Conservation (phyloP, 1,140 invertebrate genomes). For the Drepana arcuata region DNA sequence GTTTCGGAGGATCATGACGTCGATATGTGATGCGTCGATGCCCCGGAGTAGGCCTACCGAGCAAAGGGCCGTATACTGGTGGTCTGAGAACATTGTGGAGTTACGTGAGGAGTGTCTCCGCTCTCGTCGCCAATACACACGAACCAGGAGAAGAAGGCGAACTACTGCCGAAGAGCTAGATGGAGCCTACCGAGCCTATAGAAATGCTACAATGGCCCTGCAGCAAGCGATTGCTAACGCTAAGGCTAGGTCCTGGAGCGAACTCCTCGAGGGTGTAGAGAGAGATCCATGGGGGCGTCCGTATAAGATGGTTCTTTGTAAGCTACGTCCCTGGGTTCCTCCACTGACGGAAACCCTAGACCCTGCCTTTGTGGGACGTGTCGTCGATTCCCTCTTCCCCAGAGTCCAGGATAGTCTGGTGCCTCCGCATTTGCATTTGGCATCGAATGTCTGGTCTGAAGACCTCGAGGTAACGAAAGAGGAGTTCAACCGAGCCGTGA, state of each 20-base stretch:
- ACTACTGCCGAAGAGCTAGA: slow-evolving; percentile 1
- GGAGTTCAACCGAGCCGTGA: too few relatives aligned
- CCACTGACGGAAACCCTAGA: slow-evolving; percentile 10
- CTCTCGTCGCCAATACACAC: slow-evolving; percentile 7
- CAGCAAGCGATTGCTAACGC: slow-evolving; percentile 9
- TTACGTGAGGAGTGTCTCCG: slow-evolving; percentile 13
- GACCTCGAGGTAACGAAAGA: too few relatives aligned
- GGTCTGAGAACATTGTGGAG: slow-evolving; percentile 5
- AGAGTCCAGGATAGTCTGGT: slow-evolving; percentile 4
- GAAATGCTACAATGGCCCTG: slow-evolving; percentile 7
- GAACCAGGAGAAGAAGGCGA: slow-evolving; percentile 4
- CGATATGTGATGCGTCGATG: slow-evolving; percentile 6
- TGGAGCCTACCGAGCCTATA: slow-evolving; percentile 1
- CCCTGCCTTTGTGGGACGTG: slow-evolving; percentile 9
- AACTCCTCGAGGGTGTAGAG: slow-evolving; percentile 12
- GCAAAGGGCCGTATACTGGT: slow-evolving; percentile 3
- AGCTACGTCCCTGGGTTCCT: slow-evolving; percentile 10
- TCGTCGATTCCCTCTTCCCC: slow-evolving; percentile 6
- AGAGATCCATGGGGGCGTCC: slow-evolving; percentile 18
- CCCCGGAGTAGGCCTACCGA: not conserved
- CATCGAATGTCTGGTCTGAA: too few relatives aligned
- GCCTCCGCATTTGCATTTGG: too few relatives aligned
- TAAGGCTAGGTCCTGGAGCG: slow-evolving; percentile 5
- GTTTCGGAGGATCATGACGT: slow-evolving; percentile 6
- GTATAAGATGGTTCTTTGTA: slow-evolving; percentile 8